These are phyloP conservation scores for Sula dactylatra DNA, from an alignment of 2,113 vertebrate species.

Conservation along the genomic window DNA sequence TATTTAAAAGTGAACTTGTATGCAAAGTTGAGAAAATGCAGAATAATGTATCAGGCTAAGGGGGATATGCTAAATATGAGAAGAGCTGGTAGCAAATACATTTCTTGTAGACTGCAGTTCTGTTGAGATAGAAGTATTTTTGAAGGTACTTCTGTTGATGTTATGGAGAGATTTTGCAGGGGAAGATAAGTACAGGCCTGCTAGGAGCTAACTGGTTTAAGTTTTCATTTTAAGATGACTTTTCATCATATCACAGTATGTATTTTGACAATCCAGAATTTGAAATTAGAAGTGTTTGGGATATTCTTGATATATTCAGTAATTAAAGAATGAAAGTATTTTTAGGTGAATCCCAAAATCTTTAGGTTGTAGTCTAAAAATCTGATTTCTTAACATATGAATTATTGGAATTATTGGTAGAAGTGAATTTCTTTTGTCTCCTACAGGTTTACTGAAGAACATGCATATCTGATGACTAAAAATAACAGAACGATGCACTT, in stretches of 20 bases:
- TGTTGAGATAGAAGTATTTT: neutral
- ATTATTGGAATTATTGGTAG: neutral
- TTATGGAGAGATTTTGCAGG: neutral
- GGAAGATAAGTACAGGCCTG: neutral
- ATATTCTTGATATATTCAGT: neutral
- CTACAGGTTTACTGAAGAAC: neutral
- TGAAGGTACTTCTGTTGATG: neutral
- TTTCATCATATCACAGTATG: neutral
- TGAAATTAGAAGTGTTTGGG: neutral
- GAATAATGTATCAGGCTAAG: neutral
- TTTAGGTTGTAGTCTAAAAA: neutral
- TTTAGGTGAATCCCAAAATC: neutral
- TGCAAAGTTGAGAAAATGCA: neutral
- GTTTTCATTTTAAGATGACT: neutral
- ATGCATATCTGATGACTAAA: fast-evolving
- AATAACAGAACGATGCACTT: fast-evolving
- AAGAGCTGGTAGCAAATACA: neutral
- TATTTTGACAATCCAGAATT: neutral
- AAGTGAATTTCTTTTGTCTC: neutral
- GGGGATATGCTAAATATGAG: neutral
- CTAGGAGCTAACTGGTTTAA: fast-evolving
- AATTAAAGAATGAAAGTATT: neutral
- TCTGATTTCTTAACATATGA: neutral
- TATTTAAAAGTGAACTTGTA: neutral
- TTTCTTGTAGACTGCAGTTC: neutral